Conservation (phyloP, 2,888 invertebrate species). For the Lumbricus terrestris region DNA sequence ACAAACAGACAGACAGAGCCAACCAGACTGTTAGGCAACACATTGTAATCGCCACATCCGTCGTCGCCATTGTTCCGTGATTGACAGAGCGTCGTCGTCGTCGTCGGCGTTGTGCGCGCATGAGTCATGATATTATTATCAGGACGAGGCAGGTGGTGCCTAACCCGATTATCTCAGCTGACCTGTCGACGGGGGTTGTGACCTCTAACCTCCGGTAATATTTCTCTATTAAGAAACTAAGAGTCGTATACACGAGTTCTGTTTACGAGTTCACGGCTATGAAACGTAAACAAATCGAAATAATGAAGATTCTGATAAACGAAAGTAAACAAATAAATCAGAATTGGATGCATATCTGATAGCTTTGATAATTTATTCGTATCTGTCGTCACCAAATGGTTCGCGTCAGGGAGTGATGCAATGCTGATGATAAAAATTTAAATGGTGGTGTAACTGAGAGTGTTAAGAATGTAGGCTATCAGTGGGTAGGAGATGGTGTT, state of each 20-base stretch:
- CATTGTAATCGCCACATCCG: neutral
- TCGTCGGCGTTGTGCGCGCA: neutral
- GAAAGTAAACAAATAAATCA: neutral
- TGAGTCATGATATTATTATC: constrained; percentile 3
- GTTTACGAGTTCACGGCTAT: neutral
- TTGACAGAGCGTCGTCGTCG: too few species aligned
- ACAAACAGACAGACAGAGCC: neutral
- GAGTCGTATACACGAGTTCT: neutral
- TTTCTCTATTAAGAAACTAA: neutral
- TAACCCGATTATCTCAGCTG: neutral
- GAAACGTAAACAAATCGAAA: neutral
- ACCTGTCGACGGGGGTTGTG: neutral
- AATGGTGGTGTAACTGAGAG: neutral
- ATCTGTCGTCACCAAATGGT: too few species aligned
- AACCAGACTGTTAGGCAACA: neutral
- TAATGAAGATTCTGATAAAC: neutral
- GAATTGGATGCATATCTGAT: neutral
- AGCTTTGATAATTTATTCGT: too few species aligned
- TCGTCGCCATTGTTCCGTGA: neutral
- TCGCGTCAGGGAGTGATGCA: too few species aligned
- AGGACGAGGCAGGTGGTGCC: neutral
- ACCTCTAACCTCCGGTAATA: neutral
- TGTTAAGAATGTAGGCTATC: too few species aligned
- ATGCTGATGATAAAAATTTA: neutral
- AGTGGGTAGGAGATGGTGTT: neutral